These are phyloP conservation scores for Dryococelus australis DNA, from an alignment of 2,888 invertebrate species.

Conservation along the genomic window DNA sequence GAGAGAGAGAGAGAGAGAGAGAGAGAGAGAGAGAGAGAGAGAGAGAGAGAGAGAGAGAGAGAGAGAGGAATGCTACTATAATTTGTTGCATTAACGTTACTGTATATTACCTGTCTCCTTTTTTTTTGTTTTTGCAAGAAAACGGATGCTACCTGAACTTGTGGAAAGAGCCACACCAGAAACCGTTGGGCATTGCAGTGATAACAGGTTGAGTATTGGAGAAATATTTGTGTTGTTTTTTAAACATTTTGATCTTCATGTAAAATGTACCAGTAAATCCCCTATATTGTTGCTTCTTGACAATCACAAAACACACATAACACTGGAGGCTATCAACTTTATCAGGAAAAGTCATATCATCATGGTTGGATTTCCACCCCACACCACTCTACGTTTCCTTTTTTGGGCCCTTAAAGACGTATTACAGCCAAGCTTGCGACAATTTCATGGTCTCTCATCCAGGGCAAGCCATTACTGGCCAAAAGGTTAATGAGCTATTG, in stretches of 20 bases:
- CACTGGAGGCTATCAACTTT: neutral
- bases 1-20: too few species aligned
- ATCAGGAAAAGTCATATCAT: neutral
- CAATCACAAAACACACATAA: neutral
- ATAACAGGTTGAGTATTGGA: slow-evolving; percentile 48
- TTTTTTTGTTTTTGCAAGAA: slow-evolving; percentile 10
- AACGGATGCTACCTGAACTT: slow-evolving; percentile 31
- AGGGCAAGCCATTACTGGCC: neutral
- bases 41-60: too few species aligned
- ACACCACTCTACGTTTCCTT: neutral
- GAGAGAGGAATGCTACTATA: slow-evolving; percentile 52
- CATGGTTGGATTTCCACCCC: neutral
- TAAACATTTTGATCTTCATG: neutral
- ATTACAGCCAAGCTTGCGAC: neutral
- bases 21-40: too few species aligned
- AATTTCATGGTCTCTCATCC: neutral
- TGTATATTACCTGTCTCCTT: slow-evolving; percentile 5
- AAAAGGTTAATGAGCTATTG: neutral
- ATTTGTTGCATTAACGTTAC: slow-evolving; percentile 49
- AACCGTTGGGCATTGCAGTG: slow-evolving; percentile 49
- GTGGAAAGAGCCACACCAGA: slow-evolving; percentile 52
- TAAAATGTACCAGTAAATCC: neutral
- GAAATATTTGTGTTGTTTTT: slow-evolving; percentile 11
- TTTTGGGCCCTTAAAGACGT: neutral
- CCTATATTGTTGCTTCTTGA: neutral